Conservation (phyloP, 2,888 invertebrate genomes). For the Fragum whitleyi region DNA sequence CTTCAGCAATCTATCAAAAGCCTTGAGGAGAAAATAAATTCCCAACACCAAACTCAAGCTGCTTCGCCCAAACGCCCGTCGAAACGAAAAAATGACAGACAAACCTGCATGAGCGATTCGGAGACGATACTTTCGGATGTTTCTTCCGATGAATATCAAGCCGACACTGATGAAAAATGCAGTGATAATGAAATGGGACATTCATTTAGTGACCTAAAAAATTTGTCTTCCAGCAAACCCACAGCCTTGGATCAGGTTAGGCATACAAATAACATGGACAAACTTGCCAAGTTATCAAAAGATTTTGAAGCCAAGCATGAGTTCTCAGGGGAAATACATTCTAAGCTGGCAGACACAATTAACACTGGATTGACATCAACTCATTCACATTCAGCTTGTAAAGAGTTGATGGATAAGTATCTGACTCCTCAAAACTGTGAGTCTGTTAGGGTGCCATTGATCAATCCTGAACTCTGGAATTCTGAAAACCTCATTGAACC, state of each 20-base stretch:
- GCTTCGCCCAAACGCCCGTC: not conserved
- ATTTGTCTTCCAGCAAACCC: not conserved
- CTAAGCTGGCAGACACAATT: not conserved
- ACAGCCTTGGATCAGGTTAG: not conserved
- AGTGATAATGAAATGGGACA: conserved; percentile 3
- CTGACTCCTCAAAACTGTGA: not conserved
- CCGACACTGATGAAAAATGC: not conserved
- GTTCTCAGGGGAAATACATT: not conserved
- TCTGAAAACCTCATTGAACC: not conserved
- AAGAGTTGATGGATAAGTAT: conserved; percentile 7
- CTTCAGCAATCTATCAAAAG: not conserved
- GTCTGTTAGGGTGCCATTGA: not conserved
- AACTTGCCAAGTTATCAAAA: not conserved
- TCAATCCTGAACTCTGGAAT: conserved; percentile 2
- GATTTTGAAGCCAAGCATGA: not conserved
- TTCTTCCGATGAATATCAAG: not conserved
- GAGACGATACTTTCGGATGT: not conserved
- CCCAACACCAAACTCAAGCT: not conserved
- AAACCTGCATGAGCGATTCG: not conserved
- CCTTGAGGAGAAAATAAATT: not conserved
- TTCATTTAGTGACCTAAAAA: not conserved
- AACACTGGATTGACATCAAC: not conserved
- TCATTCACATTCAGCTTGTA: not conserved
- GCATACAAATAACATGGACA: not conserved
- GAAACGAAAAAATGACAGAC: not conserved